Conservation (phyloP, 2,888 invertebrate genomes). For the Euzetes globulus region DNA sequence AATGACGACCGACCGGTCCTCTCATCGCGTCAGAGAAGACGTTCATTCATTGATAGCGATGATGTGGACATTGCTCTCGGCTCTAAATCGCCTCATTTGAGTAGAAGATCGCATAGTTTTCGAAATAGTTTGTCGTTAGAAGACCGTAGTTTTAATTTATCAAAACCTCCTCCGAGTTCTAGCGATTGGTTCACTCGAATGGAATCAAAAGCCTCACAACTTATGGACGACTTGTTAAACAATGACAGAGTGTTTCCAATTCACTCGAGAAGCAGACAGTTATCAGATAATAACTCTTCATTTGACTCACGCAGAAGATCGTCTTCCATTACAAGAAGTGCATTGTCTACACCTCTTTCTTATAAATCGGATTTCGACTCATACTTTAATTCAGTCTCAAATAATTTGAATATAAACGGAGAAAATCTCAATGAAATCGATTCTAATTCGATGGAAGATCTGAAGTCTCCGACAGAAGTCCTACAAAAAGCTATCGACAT, state of each 20-base stretch:
- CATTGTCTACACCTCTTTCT: neutral
- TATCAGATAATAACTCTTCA: neutral
- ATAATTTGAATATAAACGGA: neutral
- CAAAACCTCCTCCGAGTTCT: slow-evolving; percentile 15
- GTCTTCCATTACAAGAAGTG: slow-evolving; percentile 7
- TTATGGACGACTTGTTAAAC: slow-evolving; percentile 10
- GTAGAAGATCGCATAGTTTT: neutral
- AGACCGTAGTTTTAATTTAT: neutral
- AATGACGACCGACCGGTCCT: slow-evolving; percentile 55
- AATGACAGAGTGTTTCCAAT: slow-evolving; percentile 2
- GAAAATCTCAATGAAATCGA: neutral
- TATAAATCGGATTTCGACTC: slow-evolving; percentile 17
- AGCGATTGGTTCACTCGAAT: slow-evolving; percentile 29
- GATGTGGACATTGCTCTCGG: neutral
- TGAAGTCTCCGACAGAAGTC: slow-evolving; percentile 3
- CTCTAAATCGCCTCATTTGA: neutral
- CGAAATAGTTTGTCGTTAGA: neutral
- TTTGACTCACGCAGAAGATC: neutral
- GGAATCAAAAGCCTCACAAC: slow-evolving; percentile 25
- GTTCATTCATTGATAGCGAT: slow-evolving; percentile 28
- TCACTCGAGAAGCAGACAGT: neutral
- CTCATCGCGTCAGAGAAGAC: slow-evolving; percentile 18
- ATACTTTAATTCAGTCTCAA: slow-evolving; percentile 9
- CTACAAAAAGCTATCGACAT: slow-evolving; percentile 13
- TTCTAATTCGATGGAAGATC: neutral